Conservation (phyloP, 2,797 vertebrate species). For the Rousettus madagascariensis region DNA sequence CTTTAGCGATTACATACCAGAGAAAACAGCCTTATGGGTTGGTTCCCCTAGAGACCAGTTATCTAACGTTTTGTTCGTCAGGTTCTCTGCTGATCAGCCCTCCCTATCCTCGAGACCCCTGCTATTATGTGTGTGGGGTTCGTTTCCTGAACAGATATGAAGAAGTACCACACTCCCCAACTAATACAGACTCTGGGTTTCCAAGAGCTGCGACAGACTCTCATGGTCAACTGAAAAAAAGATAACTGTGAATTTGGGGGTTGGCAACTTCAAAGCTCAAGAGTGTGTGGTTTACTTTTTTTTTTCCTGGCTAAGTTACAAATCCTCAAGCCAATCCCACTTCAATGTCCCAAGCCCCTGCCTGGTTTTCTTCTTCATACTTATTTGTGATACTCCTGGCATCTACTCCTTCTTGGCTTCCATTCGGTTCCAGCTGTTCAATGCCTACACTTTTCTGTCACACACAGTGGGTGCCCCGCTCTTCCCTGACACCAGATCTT, state of each 20-base stretch:
- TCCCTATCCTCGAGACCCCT: neutral
- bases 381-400: slow-evolving; percentile 22
- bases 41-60: neutral
- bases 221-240: slow-evolving; percentile 55
- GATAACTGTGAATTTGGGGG: slow-evolving; percentile 56
- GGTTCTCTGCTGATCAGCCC: neutral
- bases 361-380: neutral
- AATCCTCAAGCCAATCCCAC: slow-evolving; percentile 37
- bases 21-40: neutral
- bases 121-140: neutral
- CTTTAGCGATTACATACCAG: neutral
- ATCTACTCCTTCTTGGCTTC: neutral
- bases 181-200: slow-evolving; percentile 40
- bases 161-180: slow-evolving; percentile 40
- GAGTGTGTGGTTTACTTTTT: slow-evolving; percentile 10
- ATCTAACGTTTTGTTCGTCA: neutral
- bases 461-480: neutral
- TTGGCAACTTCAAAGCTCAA: slow-evolving; percentile 67
- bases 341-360: neutral
- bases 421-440: neutral
- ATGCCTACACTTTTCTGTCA: neutral
- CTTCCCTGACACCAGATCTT: neutral
- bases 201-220: slow-evolving; percentile 59
- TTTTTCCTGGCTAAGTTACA: slow-evolving; percentile 61
- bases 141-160: slow-evolving; percentile 48